Base-by-base conservation (phyloP, 2,888 invertebrate genomes). In the Drosophila nigricruria region DNA sequence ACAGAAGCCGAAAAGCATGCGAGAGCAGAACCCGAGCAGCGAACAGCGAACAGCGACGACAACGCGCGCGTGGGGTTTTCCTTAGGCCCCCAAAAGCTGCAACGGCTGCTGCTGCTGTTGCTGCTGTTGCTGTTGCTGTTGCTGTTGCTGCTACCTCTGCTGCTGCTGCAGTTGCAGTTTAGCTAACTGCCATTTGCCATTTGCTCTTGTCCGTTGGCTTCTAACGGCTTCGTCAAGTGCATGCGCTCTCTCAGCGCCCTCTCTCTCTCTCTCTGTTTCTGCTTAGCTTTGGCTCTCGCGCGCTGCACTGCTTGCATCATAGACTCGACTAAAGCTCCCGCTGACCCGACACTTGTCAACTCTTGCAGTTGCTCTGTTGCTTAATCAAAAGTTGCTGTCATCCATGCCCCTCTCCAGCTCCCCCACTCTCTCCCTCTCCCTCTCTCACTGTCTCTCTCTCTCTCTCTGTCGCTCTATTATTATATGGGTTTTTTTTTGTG, bases 181-280 rank as follows among this genome's bases (percentile, higher is more conserved):
- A 50, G 70, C 67, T 79, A 78, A 75, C 75, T 79, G 75, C 52
- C 67, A 63, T 77, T 73, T 77, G 73, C 56, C 64, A 64, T 73
- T 72, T 73, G 73, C 72, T 67, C 59, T 70, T 62, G 73, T 47
- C 43, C 65, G 45, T 62, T 68, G 61, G 79, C 78, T 79, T 72
- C 76, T 78, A 79, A 69, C 77, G 79, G 79, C 77, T 64, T 52
- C 79, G 74, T 77, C 79, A 78, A 77, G 77, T 77, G 77, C 67
- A 74, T 43, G 57, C 60, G 16, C 58, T 73, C 50, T 56, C 54
- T 40, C 59, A 18, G 30, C 57, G 8, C 54, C 45, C 40, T 2
- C 60, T 36, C 56, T 23, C 40, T 25, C 70, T 5, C 64, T 5
- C 23, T 10, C 56, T 18, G 18, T 32, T 23, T 27, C 30, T 40